Percentiles rank a stretch among this genome's conserved stretches.
Conservation (phyloP, 2,113 vertebrate species). For the Columba janthina region DNA sequence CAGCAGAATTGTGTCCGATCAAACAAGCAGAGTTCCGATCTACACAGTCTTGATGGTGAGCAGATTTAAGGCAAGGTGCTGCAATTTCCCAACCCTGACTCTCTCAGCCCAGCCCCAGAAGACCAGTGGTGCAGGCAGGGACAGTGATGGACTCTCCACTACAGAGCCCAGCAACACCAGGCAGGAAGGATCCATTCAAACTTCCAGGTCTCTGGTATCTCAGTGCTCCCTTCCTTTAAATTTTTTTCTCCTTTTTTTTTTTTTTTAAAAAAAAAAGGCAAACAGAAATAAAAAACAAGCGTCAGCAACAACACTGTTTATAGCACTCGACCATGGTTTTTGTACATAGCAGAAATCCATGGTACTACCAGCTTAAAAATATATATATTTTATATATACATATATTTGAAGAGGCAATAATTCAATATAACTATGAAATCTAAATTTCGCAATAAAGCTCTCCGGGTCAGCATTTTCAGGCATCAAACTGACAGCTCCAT, state of each 20-base stretch:
- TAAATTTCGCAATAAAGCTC: conserved; percentile 41
- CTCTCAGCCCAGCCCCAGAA: not conserved
- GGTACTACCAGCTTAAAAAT: not conserved
- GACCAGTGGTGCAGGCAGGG: not conserved
- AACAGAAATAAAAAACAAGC: not conserved
- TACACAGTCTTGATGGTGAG: not conserved
- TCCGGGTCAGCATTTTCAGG: conserved; percentile 10
- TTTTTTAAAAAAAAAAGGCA: not conserved
- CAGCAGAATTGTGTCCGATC: not conserved
- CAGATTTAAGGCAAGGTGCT: not conserved
- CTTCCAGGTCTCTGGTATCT: not conserved
- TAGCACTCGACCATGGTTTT: not conserved
- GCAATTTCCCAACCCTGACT: not conserved
- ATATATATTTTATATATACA: not conserved
- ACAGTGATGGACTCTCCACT: not conserved
- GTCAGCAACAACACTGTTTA: not conserved
- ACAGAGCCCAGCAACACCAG: not conserved
- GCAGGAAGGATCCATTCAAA: not conserved
- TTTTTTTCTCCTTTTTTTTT: no score
- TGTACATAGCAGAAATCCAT: not conserved
- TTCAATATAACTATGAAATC: conserved; percentile 41
- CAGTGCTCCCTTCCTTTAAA: not conserved
- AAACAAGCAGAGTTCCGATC: not conserved
- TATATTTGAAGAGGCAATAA: conserved; percentile 13
- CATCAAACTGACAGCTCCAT: conserved; percentile 58